Evolutionary conservation across 2,797 vertebrate species (phyloP).

Genomic region (Anisognathus igniventris): DNA sequence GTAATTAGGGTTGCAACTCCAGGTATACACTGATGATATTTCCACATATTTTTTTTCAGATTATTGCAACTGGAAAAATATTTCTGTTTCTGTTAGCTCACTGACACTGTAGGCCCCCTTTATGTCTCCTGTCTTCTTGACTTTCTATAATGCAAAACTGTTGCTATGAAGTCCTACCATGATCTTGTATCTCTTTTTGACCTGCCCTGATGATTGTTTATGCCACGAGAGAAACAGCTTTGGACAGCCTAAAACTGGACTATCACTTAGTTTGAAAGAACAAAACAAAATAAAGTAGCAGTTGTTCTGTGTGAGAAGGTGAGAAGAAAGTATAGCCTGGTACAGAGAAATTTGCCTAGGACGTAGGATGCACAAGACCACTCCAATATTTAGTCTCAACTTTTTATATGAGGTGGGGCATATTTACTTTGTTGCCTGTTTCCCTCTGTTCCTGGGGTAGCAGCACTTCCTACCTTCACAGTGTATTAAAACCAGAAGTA

Average conservation of each 20-base stretch:
- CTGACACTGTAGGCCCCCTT: not conserved
- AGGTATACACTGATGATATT: not conserved
- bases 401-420: not conserved
- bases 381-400: not conserved
- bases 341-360: not conserved
- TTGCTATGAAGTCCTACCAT: not conserved
- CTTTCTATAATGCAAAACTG: not conserved
- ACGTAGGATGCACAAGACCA: not conserved
- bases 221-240: not conserved
- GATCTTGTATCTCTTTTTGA: not conserved
- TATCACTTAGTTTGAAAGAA: not conserved
- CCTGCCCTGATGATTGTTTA: not conserved
- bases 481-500: not conserved
- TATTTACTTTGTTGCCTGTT: rapidly evolving
- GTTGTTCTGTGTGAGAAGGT: not conserved
- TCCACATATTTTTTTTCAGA: not conserved
- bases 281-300: not conserved
- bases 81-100: not conserved
- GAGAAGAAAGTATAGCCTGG: not conserved
- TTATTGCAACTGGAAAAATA: not conserved
- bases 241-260: not conserved
- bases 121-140: not conserved
- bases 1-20: not conserved
- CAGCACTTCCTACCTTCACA: not conserved
- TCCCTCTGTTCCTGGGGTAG: not conserved